Percentiles rank a stretch among this genome's conserved stretches.
phyloP scores from a whole-genome alignment of 2,888 invertebrate species.

The Halictus quadricinctus region DNA sequence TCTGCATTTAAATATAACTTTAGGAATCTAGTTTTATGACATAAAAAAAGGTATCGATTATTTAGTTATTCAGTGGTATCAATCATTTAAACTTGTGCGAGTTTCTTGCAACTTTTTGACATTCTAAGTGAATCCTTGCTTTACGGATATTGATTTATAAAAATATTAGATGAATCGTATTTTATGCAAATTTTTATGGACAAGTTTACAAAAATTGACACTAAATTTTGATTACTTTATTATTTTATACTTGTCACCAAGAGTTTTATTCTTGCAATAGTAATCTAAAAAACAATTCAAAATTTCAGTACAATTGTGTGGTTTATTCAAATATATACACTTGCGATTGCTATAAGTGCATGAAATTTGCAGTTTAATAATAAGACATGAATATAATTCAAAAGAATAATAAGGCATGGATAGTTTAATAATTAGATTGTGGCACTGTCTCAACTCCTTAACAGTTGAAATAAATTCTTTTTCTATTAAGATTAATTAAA shows the following conservation, averaged over 20 bases:
- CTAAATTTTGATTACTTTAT: not conserved
- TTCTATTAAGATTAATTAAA: not conserved
- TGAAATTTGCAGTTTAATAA: not conserved
- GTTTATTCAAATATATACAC: not conserved
- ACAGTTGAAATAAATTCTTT: not conserved
- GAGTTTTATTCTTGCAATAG: too few species aligned
- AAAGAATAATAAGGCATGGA: not conserved
- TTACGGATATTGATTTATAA: not conserved
- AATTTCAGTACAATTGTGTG: too few species aligned
- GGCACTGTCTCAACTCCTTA: not conserved
- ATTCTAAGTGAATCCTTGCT: not conserved
- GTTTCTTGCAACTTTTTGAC: not conserved
- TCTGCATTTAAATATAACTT: not conserved
- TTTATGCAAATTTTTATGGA: not conserved
- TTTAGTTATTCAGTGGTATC: not conserved
- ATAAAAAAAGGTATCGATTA: too few species aligned
- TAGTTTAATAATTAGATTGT: not conserved
- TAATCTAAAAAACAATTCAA: too few species aligned
- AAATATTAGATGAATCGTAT: not conserved
- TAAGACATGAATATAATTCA: not conserved
- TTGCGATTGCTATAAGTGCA: not conserved
- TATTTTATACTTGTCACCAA: too few species aligned
- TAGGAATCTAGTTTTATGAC: not conserved
- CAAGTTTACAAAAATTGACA: not conserved
- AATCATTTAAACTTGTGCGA: not conserved